Conservation (phyloP, 2,113 vertebrate genomes). For the Tamias sibiricus region DNA sequence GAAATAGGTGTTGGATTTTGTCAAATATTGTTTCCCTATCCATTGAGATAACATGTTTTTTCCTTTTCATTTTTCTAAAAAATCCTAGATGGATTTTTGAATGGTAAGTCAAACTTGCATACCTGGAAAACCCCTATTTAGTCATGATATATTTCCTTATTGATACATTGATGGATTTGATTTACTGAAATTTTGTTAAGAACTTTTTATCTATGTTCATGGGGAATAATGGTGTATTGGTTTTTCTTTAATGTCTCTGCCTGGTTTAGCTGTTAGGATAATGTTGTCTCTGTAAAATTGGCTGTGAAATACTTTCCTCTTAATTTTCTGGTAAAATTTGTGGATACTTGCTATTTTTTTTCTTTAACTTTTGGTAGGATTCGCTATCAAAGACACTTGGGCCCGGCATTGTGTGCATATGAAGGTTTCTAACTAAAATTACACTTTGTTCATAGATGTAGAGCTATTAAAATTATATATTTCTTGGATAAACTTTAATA, state of each 20-base stretch:
- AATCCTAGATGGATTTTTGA: neutral
- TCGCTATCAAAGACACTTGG: neutral
- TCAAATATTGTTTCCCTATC: neutral
- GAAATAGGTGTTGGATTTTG: slow-evolving; percentile 21
- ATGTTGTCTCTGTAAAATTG: neutral
- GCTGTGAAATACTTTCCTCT: neutral
- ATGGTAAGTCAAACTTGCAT: neutral
- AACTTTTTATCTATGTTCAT: neutral
- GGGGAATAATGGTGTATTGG: neutral
- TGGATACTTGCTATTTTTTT: neutral
- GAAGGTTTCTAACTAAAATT: neutral
- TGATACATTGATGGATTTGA: neutral
- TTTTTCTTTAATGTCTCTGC: slow-evolving; percentile 2
- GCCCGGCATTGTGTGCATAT: neutral
- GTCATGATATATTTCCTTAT: neutral
- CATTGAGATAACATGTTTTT: neutral
- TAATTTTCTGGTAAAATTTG: neutral
- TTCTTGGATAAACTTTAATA: neutral
- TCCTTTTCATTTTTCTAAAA: neutral
- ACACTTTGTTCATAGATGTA: neutral
- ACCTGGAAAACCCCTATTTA: neutral
- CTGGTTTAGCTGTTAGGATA: neutral
- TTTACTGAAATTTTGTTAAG: neutral
- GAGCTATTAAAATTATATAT: neutral
- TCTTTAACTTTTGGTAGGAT: neutral